Conservation (phyloP, 2,797 vertebrate genomes). For the Intellagama lesueurii region DNA sequence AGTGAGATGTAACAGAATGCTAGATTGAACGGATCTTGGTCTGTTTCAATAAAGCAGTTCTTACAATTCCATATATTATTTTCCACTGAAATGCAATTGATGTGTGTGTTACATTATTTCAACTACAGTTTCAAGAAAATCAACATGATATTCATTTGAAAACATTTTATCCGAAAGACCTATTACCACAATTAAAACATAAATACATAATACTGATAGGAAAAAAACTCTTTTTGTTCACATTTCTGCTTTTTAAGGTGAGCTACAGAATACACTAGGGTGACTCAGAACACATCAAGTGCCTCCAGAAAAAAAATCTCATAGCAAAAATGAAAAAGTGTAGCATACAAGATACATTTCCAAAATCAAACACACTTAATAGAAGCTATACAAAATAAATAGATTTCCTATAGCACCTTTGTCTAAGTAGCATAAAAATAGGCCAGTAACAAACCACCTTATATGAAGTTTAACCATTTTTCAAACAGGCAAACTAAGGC, state of each 20-base stretch:
- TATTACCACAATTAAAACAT: neutral
- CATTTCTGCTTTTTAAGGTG: slow-evolving; percentile 17
- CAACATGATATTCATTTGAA: slow-evolving; percentile 54
- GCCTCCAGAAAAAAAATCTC: neutral
- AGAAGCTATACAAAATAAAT: slow-evolving; percentile 60
- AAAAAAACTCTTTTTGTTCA: slow-evolving; percentile 23
- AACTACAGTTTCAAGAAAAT: slow-evolving; percentile 42
- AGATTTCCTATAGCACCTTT: slow-evolving; percentile 30
- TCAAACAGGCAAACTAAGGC: slow-evolving; percentile 28
- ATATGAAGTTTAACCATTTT: slow-evolving; percentile 47
- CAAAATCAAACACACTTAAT: slow-evolving; percentile 41
- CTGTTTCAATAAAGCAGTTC: neutral
- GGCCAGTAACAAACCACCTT: slow-evolving; percentile 36
- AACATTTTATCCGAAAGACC: neutral
- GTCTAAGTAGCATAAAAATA: slow-evolving; percentile 28
- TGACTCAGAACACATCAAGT: neutral
- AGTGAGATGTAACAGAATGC: neutral
- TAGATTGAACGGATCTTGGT: neutral
- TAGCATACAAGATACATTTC: slow-evolving; percentile 40
- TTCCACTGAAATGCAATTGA: neutral
- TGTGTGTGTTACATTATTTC: slow-evolving; percentile 14
- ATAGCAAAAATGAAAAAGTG: slow-evolving; percentile 9
- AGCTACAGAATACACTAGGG: slow-evolving; percentile 13
- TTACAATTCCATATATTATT: neutral
- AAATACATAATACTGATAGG: slow-evolving; percentile 47